phyloP scores from a whole-genome alignment of 2,888 invertebrate genomes.

The Scelioninae gen. 1 region DNA sequence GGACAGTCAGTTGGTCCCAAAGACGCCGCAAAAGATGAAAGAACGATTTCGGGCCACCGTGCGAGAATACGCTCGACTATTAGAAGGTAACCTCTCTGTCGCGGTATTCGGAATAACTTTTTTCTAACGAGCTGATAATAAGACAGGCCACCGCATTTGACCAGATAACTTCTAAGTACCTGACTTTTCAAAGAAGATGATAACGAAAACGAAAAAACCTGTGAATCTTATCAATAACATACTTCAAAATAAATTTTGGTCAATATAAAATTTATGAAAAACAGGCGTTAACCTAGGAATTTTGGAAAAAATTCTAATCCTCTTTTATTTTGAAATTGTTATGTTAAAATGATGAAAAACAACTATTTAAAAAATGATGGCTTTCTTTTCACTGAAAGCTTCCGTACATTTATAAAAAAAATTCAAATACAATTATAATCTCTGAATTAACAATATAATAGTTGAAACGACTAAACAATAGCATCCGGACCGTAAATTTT shows the following conservation, averaged over 20 bases:
- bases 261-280: too few species aligned
- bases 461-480: slow-evolving; percentile 3
- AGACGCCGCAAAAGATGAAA: slow-evolving; percentile 78
- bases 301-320: too few species aligned
- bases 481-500: slow-evolving; percentile 20
- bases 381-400: too few species aligned
- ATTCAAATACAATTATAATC: not conserved
- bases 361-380: too few species aligned
- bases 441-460: not conserved
- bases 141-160: slow-evolving; percentile 64
- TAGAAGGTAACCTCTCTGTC: slow-evolving; percentile 61
- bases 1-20: slow-evolving; percentile 61
- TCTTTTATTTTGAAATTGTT: too few species aligned
- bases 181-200: not conserved
- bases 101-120: slow-evolving; percentile 77
- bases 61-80: slow-evolving; percentile 71
- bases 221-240: too few species aligned
- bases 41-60: slow-evolving; percentile 78
- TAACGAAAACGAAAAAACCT: not conserved
- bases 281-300: too few species aligned
- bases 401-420: too few species aligned
- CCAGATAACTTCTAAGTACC: slow-evolving; percentile 19
- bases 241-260: too few species aligned
- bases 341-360: too few species aligned
- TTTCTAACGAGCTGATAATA: slow-evolving; percentile 80